A percentile compares a stretch with the other conserved stretches of the same genome.
These are phyloP conservation scores for Elachura formosa DNA, from an alignment of 2,113 vertebrate genomes.

Conservation along the genomic window DNA sequence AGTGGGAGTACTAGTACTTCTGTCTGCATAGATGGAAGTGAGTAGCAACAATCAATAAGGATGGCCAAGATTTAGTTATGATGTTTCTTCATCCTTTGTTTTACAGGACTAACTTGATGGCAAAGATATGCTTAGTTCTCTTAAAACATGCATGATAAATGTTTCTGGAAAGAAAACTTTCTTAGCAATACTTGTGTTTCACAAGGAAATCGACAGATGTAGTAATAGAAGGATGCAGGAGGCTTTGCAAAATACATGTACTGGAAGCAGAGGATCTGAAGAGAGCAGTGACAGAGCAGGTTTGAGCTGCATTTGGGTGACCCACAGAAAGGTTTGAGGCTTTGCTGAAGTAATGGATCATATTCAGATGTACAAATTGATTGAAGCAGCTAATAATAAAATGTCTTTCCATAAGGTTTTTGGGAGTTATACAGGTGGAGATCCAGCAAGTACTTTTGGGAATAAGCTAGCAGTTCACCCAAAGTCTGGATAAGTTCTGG, in stretches of 20 bases:
- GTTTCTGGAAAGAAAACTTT: not conserved
- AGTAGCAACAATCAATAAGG: not conserved
- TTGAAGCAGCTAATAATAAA: not conserved
- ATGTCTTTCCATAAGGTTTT: not conserved
- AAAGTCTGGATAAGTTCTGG: not conserved
- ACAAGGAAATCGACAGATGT: not conserved
- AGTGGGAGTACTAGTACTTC: not conserved
- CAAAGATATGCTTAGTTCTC: not conserved
- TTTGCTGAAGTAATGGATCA: not conserved
- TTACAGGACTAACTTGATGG: not conserved
- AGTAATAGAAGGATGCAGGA: not conserved
- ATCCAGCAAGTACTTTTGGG: not conserved
- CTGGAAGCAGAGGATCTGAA: not conserved
- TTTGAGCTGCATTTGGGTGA: not conserved
- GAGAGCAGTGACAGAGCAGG: not conserved
- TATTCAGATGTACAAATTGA: not conserved
- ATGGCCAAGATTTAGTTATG: not conserved
- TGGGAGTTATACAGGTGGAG: not conserved
- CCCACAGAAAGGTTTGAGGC: not conserved
- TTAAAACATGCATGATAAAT: not conserved
- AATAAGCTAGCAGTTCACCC: not conserved
- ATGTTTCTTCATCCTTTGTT: not conserved
- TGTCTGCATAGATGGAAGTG: not conserved
- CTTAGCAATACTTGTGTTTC: not conserved
- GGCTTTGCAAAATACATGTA: not conserved